Base-by-base conservation (phyloP, 2,113 vertebrate genomes). In the Emydocephalus ijimae region DNA sequence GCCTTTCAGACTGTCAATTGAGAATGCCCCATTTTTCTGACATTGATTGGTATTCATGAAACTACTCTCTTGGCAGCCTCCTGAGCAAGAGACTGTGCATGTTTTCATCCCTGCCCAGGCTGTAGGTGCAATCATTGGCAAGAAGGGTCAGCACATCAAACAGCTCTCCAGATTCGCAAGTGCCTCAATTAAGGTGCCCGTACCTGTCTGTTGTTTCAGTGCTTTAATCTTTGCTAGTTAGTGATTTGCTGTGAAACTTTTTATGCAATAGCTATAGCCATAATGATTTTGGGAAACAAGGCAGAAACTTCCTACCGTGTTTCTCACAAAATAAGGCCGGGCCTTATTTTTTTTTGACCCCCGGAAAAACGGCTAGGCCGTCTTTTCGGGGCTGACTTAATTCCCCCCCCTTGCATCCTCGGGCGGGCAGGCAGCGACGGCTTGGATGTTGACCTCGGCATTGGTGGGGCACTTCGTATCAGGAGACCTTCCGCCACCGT, bases 91-190 rank as follows among this genome's bases (percentile, higher is more conserved):
- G 97, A 98, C 98, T 0, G 99, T 99, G 8, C 98, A 99, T 23
- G 98, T 99, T 14, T 99, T 99, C 98, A 99, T 99, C 95, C 99
- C 99, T 0, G 99, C 99, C 0, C 99, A 99, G 97, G 99, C 99
- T 0, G 99, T 99, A 15, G 99, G 99, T 0, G 99, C 99, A 93
- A 99, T 99, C 97, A 99, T 99, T 0, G 99, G 99, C 54, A 99
- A 99, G 98, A 99, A 99, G 94, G 99, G 99, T 0, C 99, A 99
- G 94, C 99, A 99, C 96, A 99, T 99, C 97, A 99, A 99, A 43
- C 99, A 99, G 97, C 98, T 99, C 89, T 99, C 99, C 45, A 98
- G 99, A 52, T 99, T 99, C 0, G 99, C 99, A 92, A 99, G 99
- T 0, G 99, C 99, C 93, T 99, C 99, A 89, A 99, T 99, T 96